A percentile compares a stretch with the other conserved stretches of the same genome.
These are phyloP conservation scores for Brachionus angularis DNA, from an alignment of 1,140 invertebrate genomes.

Conservation along the genomic window DNA sequence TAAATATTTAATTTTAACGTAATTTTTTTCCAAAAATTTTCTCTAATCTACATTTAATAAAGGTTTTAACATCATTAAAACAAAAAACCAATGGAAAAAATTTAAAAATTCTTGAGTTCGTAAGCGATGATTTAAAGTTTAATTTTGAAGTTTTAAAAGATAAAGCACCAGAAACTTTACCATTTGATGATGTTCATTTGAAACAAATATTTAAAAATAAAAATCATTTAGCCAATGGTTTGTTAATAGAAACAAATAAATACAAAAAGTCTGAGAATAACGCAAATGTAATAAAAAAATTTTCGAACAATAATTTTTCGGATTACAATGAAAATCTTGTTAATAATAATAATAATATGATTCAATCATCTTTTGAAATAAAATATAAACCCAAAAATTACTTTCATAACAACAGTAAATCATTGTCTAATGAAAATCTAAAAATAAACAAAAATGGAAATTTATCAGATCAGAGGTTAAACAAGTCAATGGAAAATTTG, in stretches of 20 bases:
- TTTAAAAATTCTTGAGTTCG: conserved; percentile 9
- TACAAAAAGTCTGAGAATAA: not conserved
- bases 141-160: conserved; percentile 13
- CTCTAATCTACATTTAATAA: no score
- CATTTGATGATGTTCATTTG: not conserved
- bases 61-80: not conserved
- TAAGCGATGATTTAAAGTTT: conserved; percentile 12
- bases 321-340: no score
- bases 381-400: no score
- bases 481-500: not conserved
- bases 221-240: not conserved
- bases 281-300: not conserved
- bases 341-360: no score
- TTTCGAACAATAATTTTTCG: not conserved
- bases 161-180: conserved; percentile 21
- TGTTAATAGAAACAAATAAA: conserved; percentile 6
- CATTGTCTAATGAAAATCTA: no score
- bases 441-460: no score
- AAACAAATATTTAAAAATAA: conserved; percentile 37
- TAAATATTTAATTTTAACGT: no score
- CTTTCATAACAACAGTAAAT: no score
- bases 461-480: no score
- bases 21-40: no score
- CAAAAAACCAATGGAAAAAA: not conserved
- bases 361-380: no score